A percentile compares a stretch with the other conserved stretches of the same genome.
Evolutionary conservation across 2,797 vertebrate species (phyloP).

Genomic region (Corythornis leucogaster): DNA sequence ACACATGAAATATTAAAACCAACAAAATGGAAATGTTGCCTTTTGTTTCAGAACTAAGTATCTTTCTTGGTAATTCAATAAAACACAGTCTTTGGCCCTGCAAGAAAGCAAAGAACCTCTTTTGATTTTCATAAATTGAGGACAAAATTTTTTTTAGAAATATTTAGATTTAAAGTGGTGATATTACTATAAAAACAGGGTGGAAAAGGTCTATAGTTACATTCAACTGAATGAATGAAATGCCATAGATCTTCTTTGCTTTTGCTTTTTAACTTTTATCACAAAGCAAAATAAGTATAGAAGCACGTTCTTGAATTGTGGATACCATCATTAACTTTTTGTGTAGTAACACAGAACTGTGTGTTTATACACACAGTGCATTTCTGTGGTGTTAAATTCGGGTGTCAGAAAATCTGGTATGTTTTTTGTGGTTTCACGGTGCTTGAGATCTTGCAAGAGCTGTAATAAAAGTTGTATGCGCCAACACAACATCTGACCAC

Average conservation of each 20-base stretch:
- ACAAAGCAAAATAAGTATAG: neutral
- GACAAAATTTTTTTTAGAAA: neutral
- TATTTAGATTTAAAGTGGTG: neutral
- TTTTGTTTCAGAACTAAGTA: neutral
- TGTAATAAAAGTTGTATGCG: neutral
- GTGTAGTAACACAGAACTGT: neutral
- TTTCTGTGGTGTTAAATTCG: neutral
- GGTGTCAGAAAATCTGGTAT: neutral
- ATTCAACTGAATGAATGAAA: neutral
- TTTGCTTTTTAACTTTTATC: neutral
- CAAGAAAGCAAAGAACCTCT: neutral
- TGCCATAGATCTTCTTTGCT: neutral
- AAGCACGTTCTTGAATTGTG: neutral
- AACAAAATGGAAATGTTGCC: neutral
- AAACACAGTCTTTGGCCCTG: neutral
- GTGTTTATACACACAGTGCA: neutral
- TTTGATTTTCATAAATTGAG: neutral
- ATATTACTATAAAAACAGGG: neutral
- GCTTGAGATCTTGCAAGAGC: neutral
- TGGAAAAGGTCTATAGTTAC: neutral
- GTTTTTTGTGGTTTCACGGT: neutral
- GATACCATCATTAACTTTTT: neutral
- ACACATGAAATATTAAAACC: neutral
- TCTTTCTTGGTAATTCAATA: neutral
- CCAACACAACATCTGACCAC: neutral